These are phyloP conservation scores for Campylomormyrus tamandua DNA, from an alignment of 2,113 vertebrate genomes.

Conservation along the genomic window DNA sequence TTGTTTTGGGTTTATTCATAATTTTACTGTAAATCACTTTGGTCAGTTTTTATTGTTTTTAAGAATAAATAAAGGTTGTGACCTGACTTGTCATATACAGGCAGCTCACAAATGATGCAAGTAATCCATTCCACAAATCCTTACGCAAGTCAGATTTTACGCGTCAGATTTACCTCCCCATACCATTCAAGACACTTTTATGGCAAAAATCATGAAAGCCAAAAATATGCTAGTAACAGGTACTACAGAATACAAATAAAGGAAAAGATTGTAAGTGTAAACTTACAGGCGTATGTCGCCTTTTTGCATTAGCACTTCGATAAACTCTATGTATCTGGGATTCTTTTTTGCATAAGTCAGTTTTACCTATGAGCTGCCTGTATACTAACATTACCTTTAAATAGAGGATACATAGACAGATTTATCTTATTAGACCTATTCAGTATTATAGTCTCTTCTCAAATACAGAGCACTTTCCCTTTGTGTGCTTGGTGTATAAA, in stretches of 20 bases:
- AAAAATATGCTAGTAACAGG: neutral
- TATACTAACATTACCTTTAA: neutral
- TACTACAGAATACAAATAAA: neutral
- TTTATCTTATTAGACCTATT: neutral
- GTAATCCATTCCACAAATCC: neutral
- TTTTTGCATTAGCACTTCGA: neutral
- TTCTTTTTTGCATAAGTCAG: neutral
- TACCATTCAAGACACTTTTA: neutral
- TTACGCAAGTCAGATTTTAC: neutral
- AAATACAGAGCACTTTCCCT: neutral
- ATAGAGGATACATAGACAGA: neutral
- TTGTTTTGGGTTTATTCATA: neutral
- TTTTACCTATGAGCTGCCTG: neutral
- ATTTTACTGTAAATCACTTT: neutral
- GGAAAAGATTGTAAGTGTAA: neutral
- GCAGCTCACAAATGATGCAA: neutral
- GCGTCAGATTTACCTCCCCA: neutral
- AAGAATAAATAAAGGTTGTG: neutral
- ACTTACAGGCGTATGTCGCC: neutral
- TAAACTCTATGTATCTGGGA: neutral
- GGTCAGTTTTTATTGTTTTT: neutral
- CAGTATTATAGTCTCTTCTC: neutral
- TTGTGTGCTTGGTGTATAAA: neutral
- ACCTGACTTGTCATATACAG: neutral
- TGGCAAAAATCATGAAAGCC: neutral